Evolutionary conservation across 1,140 invertebrate species (phyloP), one percentile per base, ranked within the genome.

Genomic region (Melitaea cinxia): DNA sequence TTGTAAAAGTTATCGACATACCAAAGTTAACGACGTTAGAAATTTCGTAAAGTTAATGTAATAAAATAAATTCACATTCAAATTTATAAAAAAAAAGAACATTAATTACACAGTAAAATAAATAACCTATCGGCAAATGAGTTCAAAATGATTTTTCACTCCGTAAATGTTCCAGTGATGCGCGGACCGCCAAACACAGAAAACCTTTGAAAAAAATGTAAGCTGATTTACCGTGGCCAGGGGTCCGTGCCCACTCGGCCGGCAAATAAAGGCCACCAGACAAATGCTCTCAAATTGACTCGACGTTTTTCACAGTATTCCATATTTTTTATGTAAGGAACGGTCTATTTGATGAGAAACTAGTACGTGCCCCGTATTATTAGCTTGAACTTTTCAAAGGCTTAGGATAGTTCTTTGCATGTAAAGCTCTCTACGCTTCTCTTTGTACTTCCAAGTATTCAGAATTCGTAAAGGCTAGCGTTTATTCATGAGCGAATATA

Each of bases 231-330:
- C 81, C 77, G 81, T 77, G 72, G 74, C 79, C 70, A 68, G 77
- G 68, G 79, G 75, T 73, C 83, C 68, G 78, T 77, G 79, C 59
- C 68, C 82, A 71, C 76, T 82, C 80, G 78, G 68, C 82, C 83
- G 83, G 78, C 79, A 89, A 89, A 87, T 86, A 88, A 88, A 89
- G 81, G 81, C 85, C 77, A 83, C 80, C 83, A 88, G 83, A 88
- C 84, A 88, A 90, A 90, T 88, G 83, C 78, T 85, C 78, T 75
- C 81, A 87, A 88, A 88, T 89, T 87, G 87, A 88, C 83, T 89
- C 76, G 73, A 87, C 80, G 78, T 84, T 88, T 86, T 87, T 83
- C 78, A 85, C 80, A 77, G 79, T 81, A 87, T 82, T 76, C 80
- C 74, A 85, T 83, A 85, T 82, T 83, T 83, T 81, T 80, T 79